phyloP scores from a whole-genome alignment of 2,113 vertebrate genomes.

The Taxidea taxus region DNA sequence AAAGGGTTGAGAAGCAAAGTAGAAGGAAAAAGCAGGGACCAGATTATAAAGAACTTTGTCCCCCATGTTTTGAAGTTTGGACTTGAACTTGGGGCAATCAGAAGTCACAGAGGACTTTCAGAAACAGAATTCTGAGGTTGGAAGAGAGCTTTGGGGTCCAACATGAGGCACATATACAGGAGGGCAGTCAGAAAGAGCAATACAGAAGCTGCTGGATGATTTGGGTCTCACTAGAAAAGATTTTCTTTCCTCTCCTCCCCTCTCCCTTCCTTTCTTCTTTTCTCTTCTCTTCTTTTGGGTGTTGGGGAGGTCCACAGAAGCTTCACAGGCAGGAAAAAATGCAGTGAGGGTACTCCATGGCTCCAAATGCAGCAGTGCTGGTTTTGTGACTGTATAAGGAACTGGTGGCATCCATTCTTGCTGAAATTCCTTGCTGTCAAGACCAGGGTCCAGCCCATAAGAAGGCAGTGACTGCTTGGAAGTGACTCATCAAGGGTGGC shows the following conservation, averaged over 20 bases:
- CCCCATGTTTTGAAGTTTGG: neutral
- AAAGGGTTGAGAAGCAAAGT: neutral
- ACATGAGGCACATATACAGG: neutral
- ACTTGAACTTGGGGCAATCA: neutral
- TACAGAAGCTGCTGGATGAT: neutral
- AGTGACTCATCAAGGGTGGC: conserved; percentile 58
- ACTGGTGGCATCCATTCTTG: conserved; percentile 19
- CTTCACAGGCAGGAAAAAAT: neutral
- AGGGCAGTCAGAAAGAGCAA: neutral
- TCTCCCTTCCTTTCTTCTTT: accelerated
- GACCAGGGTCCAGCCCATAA: conserved; percentile 25
- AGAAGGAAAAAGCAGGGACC: neutral
- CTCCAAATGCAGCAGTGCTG: neutral
- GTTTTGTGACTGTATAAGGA: conserved; percentile 64
- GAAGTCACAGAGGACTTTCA: neutral
- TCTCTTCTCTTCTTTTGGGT: neutral
- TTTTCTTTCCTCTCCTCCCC: no score
- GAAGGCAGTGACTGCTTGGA: conserved; percentile 44
- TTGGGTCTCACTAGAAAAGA: neutral
- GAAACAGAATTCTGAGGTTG: neutral
- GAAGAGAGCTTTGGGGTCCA: neutral
- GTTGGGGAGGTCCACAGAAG: neutral
- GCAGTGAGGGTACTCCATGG: neutral
- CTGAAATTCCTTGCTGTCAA: conserved; percentile 46
- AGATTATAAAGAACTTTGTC: neutral